These are phyloP conservation scores for Creontiades dilutus DNA, from an alignment of 2,888 invertebrate species.

Conservation along the genomic window DNA sequence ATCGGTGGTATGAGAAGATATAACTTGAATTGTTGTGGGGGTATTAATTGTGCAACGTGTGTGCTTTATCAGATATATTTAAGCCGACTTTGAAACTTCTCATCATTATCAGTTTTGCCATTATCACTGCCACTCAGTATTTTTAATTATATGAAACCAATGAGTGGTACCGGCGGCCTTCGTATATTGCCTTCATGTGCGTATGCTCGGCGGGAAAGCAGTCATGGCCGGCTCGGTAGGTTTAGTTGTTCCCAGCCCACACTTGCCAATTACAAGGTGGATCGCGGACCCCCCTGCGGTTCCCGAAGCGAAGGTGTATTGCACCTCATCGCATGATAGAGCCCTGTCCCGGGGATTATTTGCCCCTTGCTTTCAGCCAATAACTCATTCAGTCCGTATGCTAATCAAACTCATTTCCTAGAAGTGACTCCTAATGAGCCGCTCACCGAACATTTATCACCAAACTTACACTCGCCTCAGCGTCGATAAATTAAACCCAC, in stretches of 20 bases:
- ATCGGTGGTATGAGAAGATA: too few species aligned
- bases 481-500: constrained; percentile 44
- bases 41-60: too few species aligned
- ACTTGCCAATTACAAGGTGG: constrained; percentile 42
- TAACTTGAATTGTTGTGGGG: too few species aligned
- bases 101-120: too few species aligned
- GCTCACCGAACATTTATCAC: constrained; percentile 55
- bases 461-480: constrained; percentile 50
- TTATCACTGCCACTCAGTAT: too few species aligned
- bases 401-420: constrained; percentile 52
- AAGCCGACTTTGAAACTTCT: too few species aligned
- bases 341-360: constrained; percentile 40
- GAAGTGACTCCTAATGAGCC: constrained; percentile 55
- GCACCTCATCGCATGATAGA: constrained; percentile 34
- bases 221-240: not conserved
- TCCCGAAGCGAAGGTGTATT: constrained; percentile 37
- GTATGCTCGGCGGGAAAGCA: too few species aligned
- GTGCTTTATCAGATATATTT: too few species aligned
- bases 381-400: constrained; percentile 51
- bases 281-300: constrained; percentile 3
- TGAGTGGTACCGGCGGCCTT: too few species aligned
- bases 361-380: constrained; percentile 49
- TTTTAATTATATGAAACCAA: too few species aligned
- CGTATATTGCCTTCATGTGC: too few species aligned
- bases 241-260: constrained; percentile 28